phyloP scores from a whole-genome alignment of 2,797 vertebrate species.

The Stomatorhinus walkeri region DNA sequence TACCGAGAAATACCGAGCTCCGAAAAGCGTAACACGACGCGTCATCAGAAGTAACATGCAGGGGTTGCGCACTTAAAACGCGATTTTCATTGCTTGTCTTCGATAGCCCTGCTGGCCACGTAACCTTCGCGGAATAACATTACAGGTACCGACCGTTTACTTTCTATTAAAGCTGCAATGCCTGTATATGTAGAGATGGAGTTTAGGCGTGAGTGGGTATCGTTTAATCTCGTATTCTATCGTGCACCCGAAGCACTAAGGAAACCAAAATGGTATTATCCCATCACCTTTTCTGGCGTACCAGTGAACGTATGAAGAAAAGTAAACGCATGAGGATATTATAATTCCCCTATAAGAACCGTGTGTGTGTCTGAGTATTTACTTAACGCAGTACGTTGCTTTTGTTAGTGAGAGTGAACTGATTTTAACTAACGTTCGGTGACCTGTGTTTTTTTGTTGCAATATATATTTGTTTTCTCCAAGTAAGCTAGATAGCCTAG shows the following conservation, averaged over 20 bases:
- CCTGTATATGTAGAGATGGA: background rate
- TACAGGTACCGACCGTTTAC: background rate
- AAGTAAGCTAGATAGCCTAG: background rate
- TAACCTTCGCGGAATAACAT: background rate
- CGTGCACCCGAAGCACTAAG: background rate
- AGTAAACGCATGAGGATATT: background rate
- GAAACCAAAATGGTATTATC: background rate
- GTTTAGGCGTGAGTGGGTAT: background rate
- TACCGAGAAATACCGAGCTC: background rate
- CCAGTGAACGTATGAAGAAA: background rate
- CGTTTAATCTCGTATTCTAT: background rate
- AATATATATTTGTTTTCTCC: background rate
- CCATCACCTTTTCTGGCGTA: background rate
- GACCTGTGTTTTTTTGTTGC: background rate
- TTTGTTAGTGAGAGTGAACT: background rate
- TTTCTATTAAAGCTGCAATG: background rate
- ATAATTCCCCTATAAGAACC: background rate
- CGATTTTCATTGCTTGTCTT: background rate
- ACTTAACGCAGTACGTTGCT: background rate
- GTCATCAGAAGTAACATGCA: slow-evolving; percentile 3
- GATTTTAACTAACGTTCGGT: background rate
- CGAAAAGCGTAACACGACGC: background rate
- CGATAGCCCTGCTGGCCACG: background rate
- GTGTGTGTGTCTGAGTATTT: background rate
- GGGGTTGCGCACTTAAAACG: background rate